Percentiles rank a stretch among this genome's conserved stretches.
Conservation (phyloP, 2,113 vertebrate genomes). For the Cisticola juncidis region DNA sequence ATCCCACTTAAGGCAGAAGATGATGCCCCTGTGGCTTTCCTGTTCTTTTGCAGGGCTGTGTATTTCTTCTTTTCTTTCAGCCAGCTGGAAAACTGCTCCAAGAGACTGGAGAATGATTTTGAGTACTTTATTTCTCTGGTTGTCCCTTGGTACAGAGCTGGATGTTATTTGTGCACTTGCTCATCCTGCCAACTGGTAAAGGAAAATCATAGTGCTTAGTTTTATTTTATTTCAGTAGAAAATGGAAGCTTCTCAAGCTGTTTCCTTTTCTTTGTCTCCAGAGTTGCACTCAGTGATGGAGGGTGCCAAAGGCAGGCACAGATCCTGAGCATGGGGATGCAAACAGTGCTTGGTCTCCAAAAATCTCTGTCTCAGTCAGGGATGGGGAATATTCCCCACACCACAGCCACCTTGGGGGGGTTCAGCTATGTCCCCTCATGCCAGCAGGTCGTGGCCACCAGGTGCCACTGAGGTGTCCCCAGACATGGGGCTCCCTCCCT, state of each 20-base stretch:
- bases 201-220: not conserved
- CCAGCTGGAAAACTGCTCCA: not conserved
- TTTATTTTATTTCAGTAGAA: not conserved
- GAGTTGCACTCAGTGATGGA: not conserved
- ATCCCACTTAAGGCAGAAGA: not conserved
- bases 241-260: not conserved
- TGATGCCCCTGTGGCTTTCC: not conserved
- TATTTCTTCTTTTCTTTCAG: not conserved
- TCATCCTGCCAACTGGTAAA: not conserved
- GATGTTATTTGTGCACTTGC: not conserved
- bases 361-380: not conserved
- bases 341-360: not conserved
- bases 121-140: not conserved
- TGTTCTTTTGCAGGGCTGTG: not conserved
- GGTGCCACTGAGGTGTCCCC: not conserved
- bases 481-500: not conserved
- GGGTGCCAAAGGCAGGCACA: not conserved
- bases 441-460: accelerated
- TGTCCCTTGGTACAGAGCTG: not conserved
- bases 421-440: not conserved
- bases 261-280: not conserved
- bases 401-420: accelerated
- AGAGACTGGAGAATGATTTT: not conserved
- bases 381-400: not conserved
- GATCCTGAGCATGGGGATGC: not conserved